These are phyloP conservation scores for Suillia variegata DNA, from an alignment of 2,888 invertebrate species.

Conservation along the genomic window DNA sequence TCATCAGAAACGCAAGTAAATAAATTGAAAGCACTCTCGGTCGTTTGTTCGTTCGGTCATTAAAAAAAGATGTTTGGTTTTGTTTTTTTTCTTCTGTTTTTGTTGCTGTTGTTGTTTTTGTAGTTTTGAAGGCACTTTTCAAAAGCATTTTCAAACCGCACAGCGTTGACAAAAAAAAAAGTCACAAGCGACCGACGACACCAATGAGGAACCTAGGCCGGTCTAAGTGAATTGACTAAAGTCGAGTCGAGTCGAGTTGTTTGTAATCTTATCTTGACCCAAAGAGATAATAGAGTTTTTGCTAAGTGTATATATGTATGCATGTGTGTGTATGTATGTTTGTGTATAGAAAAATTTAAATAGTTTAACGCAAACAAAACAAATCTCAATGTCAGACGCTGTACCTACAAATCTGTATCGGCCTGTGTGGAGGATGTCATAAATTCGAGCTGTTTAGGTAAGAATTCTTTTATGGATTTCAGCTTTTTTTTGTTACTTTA, in stretches of 20 bases:
- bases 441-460: neutral
- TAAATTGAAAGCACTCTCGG: conserved; percentile 2
- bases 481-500: neutral
- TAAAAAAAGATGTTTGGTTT: no score
- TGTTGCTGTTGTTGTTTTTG: no score
- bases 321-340: no score
- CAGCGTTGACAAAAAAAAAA: no score
- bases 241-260: neutral
- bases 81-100: no score
- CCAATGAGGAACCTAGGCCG: no score
- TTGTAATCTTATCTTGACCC: conserved; percentile 7
- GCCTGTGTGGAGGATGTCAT: conserved; percentile 1
- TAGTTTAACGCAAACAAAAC: neutral
- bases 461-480: neutral
- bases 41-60: no score
- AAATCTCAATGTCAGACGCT: neutral
- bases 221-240: no score
- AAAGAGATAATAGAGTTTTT: neutral
- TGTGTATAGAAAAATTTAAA: neutral
- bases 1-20: neutral
- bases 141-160: neutral
- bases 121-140: neutral
- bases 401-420: no score
- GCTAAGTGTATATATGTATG: no score
- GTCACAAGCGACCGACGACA: neutral